Base-by-base conservation (phyloP, 1,140 invertebrate species). In the Hylaeus anthracinus region DNA sequence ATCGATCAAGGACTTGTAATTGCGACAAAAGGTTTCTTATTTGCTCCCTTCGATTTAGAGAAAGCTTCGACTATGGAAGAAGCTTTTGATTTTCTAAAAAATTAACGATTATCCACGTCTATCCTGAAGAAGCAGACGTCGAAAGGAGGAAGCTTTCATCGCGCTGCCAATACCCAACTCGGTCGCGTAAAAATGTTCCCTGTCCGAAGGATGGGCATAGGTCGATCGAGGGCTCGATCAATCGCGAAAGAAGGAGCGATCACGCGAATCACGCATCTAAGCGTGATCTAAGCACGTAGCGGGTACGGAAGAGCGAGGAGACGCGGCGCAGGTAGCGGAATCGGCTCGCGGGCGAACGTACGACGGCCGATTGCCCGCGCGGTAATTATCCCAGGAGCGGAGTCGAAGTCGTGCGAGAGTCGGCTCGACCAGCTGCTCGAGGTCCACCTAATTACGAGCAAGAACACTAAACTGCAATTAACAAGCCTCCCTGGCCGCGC, bases 381-480 rank as follows among this genome's bases (percentile, higher is more conserved):
- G 86, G 89, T 91, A 93, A 93, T 93, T 93, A 93, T 92, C 90
- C 72, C 43, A 48, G 65, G 76, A 72, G 63, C 63, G 41, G 58
- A 82, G 71, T 63, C 58, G 8, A 6, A 83, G 69, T 84, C 87
- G 86, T 84, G 86, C 86, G 86, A 81, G 79, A 69, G 65, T 45
- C 48, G 58, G 72, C 61, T 69, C 6, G 88, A 76, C 91, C 92
- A 91, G 91, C 88, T 92, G 91, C 90, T 88, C 89, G 88, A 90
- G 26, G 84, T 90, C 81, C 86, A 88, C 89, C 91, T 93, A 93
- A 93, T 92, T 93, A 92, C 90, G 86, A 90, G 89, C 88, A 86
- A 92, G 91, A 93, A 90, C 88, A 91, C 91, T 92, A 91, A 92
- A 93, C 90, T 92, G 91, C 89, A 92, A 93, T 93, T 93, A 93